phyloP scores from a whole-genome alignment of 2,888 invertebrate species.

The Diadegma fenestrale region DNA sequence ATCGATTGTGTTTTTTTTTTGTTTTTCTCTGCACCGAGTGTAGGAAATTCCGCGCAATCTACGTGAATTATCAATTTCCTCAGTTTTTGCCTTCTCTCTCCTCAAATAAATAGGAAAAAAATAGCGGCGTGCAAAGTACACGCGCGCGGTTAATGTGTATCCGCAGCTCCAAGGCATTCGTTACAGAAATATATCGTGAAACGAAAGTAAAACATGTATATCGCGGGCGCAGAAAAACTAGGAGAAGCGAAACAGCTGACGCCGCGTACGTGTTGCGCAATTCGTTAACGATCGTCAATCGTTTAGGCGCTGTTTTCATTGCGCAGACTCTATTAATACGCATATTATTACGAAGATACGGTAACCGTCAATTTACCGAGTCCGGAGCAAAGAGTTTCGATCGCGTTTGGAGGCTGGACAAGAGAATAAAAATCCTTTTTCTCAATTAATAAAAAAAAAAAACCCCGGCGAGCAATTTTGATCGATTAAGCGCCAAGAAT shows the following conservation, averaged over 20 bases:
- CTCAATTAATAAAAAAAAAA: not conserved
- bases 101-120: slow-evolving; percentile 10
- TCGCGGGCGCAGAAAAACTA: slow-evolving; percentile 18
- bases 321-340: slow-evolving; percentile 55
- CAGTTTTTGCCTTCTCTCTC: not conserved
- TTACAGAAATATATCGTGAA: slow-evolving; percentile 57
- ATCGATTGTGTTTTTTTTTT: not conserved
- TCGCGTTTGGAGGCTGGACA: not conserved
- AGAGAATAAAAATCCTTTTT: not conserved
- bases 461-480: not conserved
- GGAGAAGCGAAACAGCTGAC: slow-evolving; percentile 56
- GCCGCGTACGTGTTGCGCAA: slow-evolving; percentile 54
- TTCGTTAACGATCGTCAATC: slow-evolving; percentile 55
- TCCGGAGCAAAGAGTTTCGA: not conserved
- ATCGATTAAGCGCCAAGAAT: not conserved
- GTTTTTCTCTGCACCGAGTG: not conserved
- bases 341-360: slow-evolving; percentile 45
- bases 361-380: slow-evolving; percentile 7
- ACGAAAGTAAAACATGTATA: slow-evolving; percentile 53
- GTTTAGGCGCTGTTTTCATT: slow-evolving; percentile 44
- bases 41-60: slow-evolving; percentile 11
- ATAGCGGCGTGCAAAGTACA: slow-evolving; percentile 16
- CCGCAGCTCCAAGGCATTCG: slow-evolving; percentile 39
- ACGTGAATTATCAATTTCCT: slow-evolving; percentile 25
- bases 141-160: slow-evolving; percentile 37